Conservation (phyloP, 2,888 invertebrate species). For the Brachycybe producta region DNA sequence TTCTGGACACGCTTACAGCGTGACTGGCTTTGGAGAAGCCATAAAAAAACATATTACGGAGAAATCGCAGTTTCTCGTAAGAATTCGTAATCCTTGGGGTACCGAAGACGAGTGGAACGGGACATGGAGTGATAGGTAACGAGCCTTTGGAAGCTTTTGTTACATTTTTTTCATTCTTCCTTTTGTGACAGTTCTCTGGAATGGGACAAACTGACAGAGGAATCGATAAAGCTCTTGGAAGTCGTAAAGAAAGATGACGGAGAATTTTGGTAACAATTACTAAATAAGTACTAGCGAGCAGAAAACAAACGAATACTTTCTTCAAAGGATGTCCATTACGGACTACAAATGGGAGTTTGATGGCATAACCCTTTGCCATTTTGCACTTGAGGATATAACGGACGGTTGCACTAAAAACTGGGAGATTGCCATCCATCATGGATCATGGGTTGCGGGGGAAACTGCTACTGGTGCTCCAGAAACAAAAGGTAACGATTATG, state of each 20-base stretch:
- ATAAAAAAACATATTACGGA: neutral
- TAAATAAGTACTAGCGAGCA: too few species aligned
- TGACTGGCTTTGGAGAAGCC: slow-evolving; percentile 65
- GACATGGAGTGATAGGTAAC: slow-evolving; percentile 9
- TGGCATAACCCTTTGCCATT: too few species aligned
- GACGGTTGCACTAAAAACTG: too few species aligned
- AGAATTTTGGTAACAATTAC: slow-evolving; percentile 8
- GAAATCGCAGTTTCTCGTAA: neutral
- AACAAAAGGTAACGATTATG: neutral
- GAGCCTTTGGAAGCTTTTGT: neutral
- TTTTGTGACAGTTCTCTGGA: slow-evolving; percentile 1
- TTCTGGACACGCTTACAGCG: slow-evolving; percentile 84
- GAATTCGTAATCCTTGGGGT: slow-evolving; percentile 10
- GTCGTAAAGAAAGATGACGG: neutral
- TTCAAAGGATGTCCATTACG: too few species aligned
- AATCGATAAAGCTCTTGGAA: neutral
- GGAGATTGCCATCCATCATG: too few species aligned
- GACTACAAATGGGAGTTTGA: too few species aligned
- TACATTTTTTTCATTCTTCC: too few species aligned
- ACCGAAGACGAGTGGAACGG: slow-evolving; percentile 7
- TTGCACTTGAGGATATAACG: too few species aligned
- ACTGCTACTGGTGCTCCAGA: too few species aligned
- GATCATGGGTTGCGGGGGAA: too few species aligned
- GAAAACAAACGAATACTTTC: too few species aligned
- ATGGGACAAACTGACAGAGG: neutral